Conservation (phyloP, 2,888 invertebrate genomes). For the Nymphalis c-album region DNA sequence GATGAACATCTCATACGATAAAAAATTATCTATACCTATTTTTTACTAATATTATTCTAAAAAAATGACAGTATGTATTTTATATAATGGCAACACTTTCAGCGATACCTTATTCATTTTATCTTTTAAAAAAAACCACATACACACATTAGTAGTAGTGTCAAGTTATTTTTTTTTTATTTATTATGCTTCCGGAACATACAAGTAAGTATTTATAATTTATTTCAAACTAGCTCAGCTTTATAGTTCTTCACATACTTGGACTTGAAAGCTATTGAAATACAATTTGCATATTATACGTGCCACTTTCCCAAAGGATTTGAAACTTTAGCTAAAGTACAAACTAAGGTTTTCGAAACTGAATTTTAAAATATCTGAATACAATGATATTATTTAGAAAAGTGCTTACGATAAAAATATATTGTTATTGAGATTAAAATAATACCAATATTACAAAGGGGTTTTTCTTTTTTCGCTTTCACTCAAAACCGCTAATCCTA, state of each 20-base stretch:
- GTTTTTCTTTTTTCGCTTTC: too few relatives aligned
- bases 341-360: constrained; percentile 8
- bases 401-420: too few relatives aligned
- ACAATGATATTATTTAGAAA: not conserved
- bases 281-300: constrained; percentile 17
- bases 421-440: too few relatives aligned
- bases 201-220: not conserved
- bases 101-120: too few relatives aligned
- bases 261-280: constrained; percentile 14
- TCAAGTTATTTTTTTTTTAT: not conserved
- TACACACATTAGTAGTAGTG: not conserved
- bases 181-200: not conserved
- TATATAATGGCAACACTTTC: too few relatives aligned
- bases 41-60: too few relatives aligned
- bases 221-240: constrained; percentile 5
- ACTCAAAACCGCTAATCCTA: too few relatives aligned
- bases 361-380: constrained; percentile 9
- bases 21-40: too few relatives aligned
- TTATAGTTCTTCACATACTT: constrained; percentile 10
- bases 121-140: too few relatives aligned
- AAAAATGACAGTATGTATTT: too few relatives aligned
- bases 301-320: constrained; percentile 7
- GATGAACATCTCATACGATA: not conserved
- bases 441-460: too few relatives aligned
- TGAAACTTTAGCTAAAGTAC: constrained; percentile 11